Evolutionary conservation across 2,797 vertebrate species (phyloP).

Genomic region (Epinephelus malabaricus): DNA sequence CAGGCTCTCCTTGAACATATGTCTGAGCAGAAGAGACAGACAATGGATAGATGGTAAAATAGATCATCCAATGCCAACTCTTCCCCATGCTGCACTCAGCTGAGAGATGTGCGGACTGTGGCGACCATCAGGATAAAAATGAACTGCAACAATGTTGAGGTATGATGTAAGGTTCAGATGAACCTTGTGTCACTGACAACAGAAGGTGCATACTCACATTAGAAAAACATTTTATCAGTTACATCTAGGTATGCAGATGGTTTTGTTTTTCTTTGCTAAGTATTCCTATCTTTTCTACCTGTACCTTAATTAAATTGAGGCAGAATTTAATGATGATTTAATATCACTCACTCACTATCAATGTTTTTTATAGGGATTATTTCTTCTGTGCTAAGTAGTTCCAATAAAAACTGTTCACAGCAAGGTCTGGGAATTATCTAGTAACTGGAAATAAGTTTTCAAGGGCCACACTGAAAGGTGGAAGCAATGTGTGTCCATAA

Average conservation of each 20-base stretch:
- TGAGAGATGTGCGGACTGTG: background rate
- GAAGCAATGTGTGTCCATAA: no score
- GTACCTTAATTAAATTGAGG: no score
- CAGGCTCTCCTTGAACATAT: slow-evolving; percentile 39
- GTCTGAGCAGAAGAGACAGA: slow-evolving; percentile 27
- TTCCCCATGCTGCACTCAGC: slow-evolving; percentile 11
- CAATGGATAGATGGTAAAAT: slow-evolving; percentile 27
- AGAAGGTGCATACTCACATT: background rate
- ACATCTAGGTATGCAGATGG: background rate
- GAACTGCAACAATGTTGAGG: background rate
- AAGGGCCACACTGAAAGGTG: no score
- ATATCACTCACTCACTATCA: no score
- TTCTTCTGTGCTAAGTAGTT: no score
- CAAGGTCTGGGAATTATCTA: no score
- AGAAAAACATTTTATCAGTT: background rate
- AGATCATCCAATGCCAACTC: slow-evolving; percentile 24
- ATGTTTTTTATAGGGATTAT: no score
- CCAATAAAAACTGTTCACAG: no score
- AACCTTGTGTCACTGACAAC: background rate
- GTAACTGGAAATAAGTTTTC: no score
- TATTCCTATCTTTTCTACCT: no score
- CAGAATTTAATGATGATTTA: no score
- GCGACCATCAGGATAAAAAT: background rate
- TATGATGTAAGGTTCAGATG: background rate
- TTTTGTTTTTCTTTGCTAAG: background rate